Evolutionary conservation across 2,797 vertebrate species (phyloP).

Genomic region (Cynopterus sphinx): DNA sequence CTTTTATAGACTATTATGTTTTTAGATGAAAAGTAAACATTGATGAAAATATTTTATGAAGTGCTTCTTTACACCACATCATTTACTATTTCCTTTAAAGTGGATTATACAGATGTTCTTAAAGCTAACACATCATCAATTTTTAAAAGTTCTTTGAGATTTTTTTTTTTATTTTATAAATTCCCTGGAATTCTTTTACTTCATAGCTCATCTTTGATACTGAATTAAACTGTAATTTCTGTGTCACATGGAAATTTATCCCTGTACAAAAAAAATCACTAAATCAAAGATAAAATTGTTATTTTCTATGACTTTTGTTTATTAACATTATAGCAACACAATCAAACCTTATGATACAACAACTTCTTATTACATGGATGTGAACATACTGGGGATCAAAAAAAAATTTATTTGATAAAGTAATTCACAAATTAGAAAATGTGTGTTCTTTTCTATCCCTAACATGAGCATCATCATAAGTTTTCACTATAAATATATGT

Average conservation of each 20-base stretch:
- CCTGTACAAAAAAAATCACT: neutral
- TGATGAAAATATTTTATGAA: constrained; percentile 68
- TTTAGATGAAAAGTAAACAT: constrained; percentile 55
- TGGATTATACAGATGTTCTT: constrained; percentile 39
- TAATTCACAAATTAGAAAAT: neutral
- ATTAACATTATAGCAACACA: constrained; percentile 26
- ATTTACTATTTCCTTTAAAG: constrained; percentile 73
- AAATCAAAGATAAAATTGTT: constrained; percentile 34
- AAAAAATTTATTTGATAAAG: neutral
- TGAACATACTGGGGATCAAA: neutral
- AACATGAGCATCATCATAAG: neutral
- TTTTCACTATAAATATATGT: neutral
- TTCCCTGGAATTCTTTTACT: constrained; percentile 50
- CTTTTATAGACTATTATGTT: constrained; percentile 57
- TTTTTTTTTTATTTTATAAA: constrained; percentile 64
- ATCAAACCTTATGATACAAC: neutral
- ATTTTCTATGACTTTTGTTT: constrained; percentile 55
- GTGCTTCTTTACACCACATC: constrained; percentile 54
- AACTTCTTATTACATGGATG: neutral
- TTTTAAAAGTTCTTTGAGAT: neutral
- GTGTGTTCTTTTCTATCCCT: neutral
- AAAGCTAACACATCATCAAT: constrained; percentile 41
- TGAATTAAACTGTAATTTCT: constrained; percentile 37
- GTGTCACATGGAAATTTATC: constrained; percentile 16
- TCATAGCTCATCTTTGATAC: constrained; percentile 56